Evolutionary conservation across 2,797 vertebrate species (phyloP), one percentile per base, ranked within the genome.

Genomic region (Sebastes oblongus): DNA sequence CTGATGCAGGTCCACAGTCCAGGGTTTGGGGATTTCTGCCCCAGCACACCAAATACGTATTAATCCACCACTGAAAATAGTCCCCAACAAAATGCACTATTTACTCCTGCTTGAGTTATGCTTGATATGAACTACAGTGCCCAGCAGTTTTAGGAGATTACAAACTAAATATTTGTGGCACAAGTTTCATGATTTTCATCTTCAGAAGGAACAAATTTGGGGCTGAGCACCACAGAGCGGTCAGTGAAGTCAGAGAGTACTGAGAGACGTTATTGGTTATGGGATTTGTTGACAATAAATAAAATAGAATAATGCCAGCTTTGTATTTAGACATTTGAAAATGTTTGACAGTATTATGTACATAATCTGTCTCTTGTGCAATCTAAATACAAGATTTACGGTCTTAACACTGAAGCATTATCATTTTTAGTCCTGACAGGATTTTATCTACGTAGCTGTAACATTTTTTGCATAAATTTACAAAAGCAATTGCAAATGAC

Each of bases 391-490:
- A 75, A 20, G 30, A 68, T 67, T 29, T 25, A 24, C 64, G 39
- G 77, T 85, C 66, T 80, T 78, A 88, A 86, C 77, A 88, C 70
- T 78, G 78, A 82, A 59, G 84, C 27, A 9, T 56, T 78, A 22
- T 75, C 34, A 67, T 54, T 76, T 32, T 16, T 58, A 58, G n/a
- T 16, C 69, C 36, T 54, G 62, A 55, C 3, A 25, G 6, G 6
- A 77, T 68, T 64, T 78, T 14, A 68, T 68, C 8, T 42, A 30
- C 1, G 16, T 64, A 52, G 27, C 14, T 50, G 29, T 55, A 50
- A 24, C 10, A 29, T 34, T 24, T 24, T 24, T 24, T 24, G 24
- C 24, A 24, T 24, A 24, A 24, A 24, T 24, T 52, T 25, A 46
- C 16, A 64, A 61, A n/a, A 34, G 34, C 0, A 30, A 32, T 3